Percentiles rank a stretch among this genome's conserved stretches.
Evolutionary conservation across 2,113 vertebrate genomes (phyloP).

Genomic region (Prietella phreatophila): DNA sequence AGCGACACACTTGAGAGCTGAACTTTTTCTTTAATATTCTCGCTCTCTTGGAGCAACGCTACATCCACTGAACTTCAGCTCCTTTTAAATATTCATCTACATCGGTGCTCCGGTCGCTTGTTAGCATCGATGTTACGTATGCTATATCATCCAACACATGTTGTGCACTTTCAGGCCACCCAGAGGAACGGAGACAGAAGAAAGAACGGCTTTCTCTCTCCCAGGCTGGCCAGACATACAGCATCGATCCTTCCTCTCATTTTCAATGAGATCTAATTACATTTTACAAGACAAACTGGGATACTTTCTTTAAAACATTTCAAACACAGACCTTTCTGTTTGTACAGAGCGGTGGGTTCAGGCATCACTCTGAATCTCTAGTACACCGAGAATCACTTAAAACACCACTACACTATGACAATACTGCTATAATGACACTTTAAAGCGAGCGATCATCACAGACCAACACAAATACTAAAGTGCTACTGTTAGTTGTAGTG

Average conservation of each 20-base stretch:
- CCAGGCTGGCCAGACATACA: not conserved
- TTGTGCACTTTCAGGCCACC: not conserved
- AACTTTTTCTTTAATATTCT: not conserved
- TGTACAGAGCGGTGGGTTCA: not conserved
- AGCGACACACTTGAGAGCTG: not conserved
- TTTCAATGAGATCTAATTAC: slow-evolving; percentile 3
- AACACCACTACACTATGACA: too few relatives aligned
- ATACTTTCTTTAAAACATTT: not conserved
- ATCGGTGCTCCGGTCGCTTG: not conserved
- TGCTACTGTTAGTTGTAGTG: not conserved
- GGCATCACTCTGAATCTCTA: not conserved
- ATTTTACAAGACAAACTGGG: not conserved
- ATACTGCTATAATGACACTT: not conserved
- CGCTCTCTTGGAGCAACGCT: not conserved
- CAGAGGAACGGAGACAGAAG: not conserved
- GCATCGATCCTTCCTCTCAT: slow-evolving; percentile 1
- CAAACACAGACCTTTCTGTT: not conserved
- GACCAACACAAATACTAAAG: not conserved
- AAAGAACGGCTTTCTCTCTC: not conserved
- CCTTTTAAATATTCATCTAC: slow-evolving; percentile 28
- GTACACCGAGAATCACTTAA: not conserved
- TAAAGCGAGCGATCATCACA: not conserved
- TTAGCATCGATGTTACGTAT: not conserved
- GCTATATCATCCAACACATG: not conserved
- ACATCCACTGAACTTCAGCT: not conserved